Percentiles rank a stretch among this genome's conserved stretches.
phyloP scores from a whole-genome alignment of 2,113 vertebrate genomes.

The Leptodactylus fuscus region DNA sequence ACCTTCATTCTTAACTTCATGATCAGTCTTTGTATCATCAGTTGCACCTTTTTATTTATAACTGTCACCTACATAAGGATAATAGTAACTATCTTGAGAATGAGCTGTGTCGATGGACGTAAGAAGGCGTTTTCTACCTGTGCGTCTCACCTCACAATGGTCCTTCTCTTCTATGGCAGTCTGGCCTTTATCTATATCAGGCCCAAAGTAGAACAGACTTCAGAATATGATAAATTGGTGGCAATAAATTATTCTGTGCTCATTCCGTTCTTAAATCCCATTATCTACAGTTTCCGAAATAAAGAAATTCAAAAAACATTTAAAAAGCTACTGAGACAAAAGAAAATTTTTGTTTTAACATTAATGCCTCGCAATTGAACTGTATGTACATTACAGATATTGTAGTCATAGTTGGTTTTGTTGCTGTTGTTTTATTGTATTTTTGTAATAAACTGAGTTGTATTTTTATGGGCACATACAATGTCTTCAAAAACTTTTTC shows the following conservation, averaged over 20 bases:
- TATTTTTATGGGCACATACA: too few species aligned
- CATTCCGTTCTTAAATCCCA: constrained; percentile 49
- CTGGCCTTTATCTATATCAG: constrained; percentile 54
- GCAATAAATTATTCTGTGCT: constrained; percentile 62
- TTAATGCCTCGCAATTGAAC: neutral
- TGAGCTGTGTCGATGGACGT: constrained; percentile 4
- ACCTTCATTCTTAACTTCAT: neutral
- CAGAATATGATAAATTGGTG: constrained; percentile 59
- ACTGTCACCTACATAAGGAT: constrained; percentile 1
- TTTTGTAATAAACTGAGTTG: too few species aligned
- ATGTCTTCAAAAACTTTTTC: too few species aligned
- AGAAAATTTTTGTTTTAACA: neutral
- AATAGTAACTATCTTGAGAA: neutral
- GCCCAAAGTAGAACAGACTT: constrained; percentile 43
- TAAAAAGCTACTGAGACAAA: neutral
- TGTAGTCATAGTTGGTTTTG: too few species aligned
- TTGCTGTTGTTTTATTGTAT: too few species aligned
- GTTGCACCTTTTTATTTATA: constrained; percentile 24
- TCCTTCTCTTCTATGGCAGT: constrained; percentile 61
- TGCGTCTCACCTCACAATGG: constrained; percentile 51
- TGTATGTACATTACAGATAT: too few species aligned
- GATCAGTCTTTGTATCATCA: neutral
- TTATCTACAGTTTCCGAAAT: constrained; percentile 53
- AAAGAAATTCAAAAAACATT: constrained; percentile 52
- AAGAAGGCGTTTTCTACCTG: constrained; percentile 25